phyloP scores from a whole-genome alignment of 2,888 invertebrate genomes.

The Caenorhabditis sp. region DNA sequence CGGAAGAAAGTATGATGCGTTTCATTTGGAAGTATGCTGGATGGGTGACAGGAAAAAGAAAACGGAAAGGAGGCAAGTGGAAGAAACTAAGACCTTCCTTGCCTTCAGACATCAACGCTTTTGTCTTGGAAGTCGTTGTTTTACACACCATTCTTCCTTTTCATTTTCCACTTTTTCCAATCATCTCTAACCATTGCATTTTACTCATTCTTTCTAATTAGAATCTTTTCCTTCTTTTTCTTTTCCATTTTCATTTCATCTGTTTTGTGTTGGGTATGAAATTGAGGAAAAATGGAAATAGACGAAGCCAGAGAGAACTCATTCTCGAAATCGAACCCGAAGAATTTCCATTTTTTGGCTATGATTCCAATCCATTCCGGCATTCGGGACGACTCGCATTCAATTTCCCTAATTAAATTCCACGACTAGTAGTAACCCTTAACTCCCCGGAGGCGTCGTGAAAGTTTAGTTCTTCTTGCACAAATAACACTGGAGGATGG shows the following conservation, averaged over 20 bases:
- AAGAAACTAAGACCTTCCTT: background rate
- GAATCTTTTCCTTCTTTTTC: background rate
- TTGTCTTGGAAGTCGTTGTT: background rate
- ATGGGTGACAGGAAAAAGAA: background rate
- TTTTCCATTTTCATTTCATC: background rate
- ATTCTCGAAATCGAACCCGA: background rate
- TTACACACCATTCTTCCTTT: too few relatives aligned
- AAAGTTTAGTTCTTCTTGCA: slow-evolving; percentile 50
- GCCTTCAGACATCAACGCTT: background rate
- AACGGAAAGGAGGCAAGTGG: background rate
- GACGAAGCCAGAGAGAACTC: background rate
- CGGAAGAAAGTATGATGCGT: background rate
- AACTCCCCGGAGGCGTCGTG: slow-evolving; percentile 63
- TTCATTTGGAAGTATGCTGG: background rate
- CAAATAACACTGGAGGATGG: slow-evolving; percentile 48
- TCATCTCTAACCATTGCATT: background rate
- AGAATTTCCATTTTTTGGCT: background rate
- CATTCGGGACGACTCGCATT: slow-evolving; percentile 24
- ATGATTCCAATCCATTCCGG: background rate
- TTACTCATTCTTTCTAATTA: background rate
- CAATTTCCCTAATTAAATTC: slow-evolving; percentile 62
- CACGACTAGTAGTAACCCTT: slow-evolving; percentile 50
- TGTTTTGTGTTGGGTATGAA: too few relatives aligned
- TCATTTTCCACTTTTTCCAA: too few relatives aligned
- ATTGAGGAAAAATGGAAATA: too few relatives aligned